These are phyloP conservation scores for Trichacis sp. DNA, from an alignment of 2,888 invertebrate species.

Conservation along the genomic window DNA sequence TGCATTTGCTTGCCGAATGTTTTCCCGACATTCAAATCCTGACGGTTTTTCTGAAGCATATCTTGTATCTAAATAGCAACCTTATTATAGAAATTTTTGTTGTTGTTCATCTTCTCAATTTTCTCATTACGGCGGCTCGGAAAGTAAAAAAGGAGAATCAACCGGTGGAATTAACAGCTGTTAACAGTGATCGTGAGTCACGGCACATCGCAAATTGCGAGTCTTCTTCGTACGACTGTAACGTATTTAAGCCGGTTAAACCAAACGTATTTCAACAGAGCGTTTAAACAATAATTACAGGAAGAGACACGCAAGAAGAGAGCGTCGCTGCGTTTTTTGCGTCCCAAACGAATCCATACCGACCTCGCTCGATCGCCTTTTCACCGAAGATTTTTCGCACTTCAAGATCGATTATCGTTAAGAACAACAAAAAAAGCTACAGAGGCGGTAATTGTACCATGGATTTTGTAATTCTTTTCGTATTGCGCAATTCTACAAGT, in stretches of 20 bases:
- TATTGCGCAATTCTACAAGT: not conserved
- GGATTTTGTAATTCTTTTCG: not conserved
- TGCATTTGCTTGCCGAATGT: too few species aligned
- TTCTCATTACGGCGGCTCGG: constrained; percentile 10
- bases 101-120: too few species aligned
- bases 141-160: constrained; percentile 15
- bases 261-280: constrained; percentile 45
- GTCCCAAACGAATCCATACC: constrained; percentile 10
- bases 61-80: too few species aligned
- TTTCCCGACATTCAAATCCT: too few species aligned
- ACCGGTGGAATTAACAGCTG: constrained; percentile 25
- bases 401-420: constrained; percentile 20
- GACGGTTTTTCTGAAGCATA: too few species aligned
- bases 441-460: not conserved
- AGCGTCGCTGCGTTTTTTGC: constrained; percentile 36
- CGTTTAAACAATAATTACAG: constrained; percentile 44
- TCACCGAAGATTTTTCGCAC: constrained; percentile 17
- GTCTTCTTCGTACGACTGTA: constrained; percentile 32
- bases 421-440: constrained; percentile 1
- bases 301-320: constrained; percentile 51
- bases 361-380: constrained; percentile 12
- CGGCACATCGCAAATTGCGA: constrained; percentile 34
- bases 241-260: constrained; percentile 41
- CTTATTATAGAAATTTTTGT: too few species aligned
- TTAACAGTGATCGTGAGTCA: constrained; percentile 40